Evolutionary conservation across 2,797 vertebrate species (phyloP), one percentile per base, ranked within the genome.

Genomic region (Poeciliopsis paucimaculata): DNA sequence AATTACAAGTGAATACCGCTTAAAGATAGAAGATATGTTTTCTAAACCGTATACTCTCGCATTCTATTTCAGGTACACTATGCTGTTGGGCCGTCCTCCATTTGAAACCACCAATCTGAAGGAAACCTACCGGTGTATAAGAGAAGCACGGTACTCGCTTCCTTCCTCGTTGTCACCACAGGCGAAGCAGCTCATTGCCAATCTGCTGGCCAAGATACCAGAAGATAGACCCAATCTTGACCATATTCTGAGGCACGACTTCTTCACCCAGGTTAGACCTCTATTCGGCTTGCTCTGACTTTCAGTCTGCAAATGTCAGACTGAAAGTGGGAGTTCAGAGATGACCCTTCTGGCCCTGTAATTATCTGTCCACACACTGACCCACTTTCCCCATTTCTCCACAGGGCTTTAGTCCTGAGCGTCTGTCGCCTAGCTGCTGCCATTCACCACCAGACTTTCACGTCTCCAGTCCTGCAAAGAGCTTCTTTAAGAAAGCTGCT

Each of bases 41-140:
- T 51, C 23, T 28, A 3, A 75, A 16, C 34, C 36, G 10, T 71
- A 18, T 3, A 53, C 36, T 11, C 2, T 15, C 77, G 34, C 36
- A 0, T 77, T 43, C 20, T 43, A 1, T 76, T 88, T 74, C 91
- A 99, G 98, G 98, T 99, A 99, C 82, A 99, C 98, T 1, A 98
- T 99, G 98, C 93, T 99, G 26, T 90, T 98, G 88, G 98, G 98
- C 81, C 96, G 98, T 84, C 98, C 98, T 0, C 98, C 98, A 0
- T 99, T 99, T 90, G 98, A 99, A 95, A 99, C 98, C 75, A 99
- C 97, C 71, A 99, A 99, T 93, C 95, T 99, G 74, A 99, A 99
- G 87, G 98, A 99, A 95, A 99, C 98, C 0, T 99, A 99, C 88
- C 95, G 96, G 88, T 99, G 98, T 78, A 99, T 99, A 77, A 94